Evolutionary conservation across 2,888 invertebrate species (phyloP).

Genomic region (Polyploca ridens): DNA sequence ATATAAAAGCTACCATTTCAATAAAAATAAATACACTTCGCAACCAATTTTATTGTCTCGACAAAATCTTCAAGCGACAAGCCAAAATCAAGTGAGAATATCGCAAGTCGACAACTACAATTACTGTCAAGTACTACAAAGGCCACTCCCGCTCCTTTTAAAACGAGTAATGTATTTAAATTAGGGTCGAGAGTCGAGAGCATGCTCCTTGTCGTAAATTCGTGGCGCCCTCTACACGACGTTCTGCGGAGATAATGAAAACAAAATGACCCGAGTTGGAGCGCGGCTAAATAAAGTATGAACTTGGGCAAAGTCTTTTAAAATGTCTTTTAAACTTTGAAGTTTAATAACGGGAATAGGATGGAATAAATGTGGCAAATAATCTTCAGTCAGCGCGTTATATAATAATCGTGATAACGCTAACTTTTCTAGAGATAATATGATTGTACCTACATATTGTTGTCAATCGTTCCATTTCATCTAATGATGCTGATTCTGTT

Average conservation of each 20-base stretch:
- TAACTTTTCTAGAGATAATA: background rate
- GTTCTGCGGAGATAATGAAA: conserved; percentile 43
- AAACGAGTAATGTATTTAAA: conserved; percentile 39
- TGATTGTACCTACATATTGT: too few species aligned
- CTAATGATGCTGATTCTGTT: too few species aligned
- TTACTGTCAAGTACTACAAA: conserved; percentile 16
- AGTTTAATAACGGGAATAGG: background rate
- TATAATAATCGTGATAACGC: background rate
- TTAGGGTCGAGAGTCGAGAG: conserved; percentile 31
- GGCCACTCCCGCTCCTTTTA: conserved; percentile 15
- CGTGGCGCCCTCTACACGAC: conserved; percentile 21
- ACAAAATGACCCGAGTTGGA: conserved; percentile 37
- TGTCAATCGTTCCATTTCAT: too few species aligned
- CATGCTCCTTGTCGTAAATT: conserved; percentile 37
- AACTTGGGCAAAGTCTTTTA: background rate
- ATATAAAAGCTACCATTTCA: conserved; percentile 1
- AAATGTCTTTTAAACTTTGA: background rate
- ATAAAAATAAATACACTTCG: background rate
- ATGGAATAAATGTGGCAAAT: background rate
- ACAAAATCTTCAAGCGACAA: conserved; percentile 9
- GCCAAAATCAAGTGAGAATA: background rate
- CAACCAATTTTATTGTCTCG: conserved; percentile 6
- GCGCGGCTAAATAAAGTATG: conserved; percentile 16
- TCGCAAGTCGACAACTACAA: background rate
- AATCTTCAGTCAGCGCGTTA: background rate